Conservation (phyloP, 2,888 invertebrate species). For the Chromoteleia sp. region DNA sequence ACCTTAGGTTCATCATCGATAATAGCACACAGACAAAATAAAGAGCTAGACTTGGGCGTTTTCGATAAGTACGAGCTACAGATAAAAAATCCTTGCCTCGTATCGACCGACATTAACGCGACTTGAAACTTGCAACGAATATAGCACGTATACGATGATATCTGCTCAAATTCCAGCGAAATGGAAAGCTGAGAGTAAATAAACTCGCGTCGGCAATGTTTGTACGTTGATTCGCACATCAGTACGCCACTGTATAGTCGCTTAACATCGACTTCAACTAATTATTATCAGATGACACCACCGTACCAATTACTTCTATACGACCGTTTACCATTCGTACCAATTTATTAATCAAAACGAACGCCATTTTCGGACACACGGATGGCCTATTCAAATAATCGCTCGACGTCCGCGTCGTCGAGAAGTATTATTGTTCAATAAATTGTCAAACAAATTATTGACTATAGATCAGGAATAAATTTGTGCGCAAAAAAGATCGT, state of each 20-base stretch:
- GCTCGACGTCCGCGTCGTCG: too few relatives aligned
- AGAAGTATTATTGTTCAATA: too few relatives aligned
- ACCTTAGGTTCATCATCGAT: slow-evolving; percentile 84
- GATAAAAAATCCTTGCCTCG: slow-evolving; percentile 75
- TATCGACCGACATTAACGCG: slow-evolving; percentile 53
- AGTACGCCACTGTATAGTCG: slow-evolving; percentile 47
- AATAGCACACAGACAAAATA: slow-evolving; percentile 82
- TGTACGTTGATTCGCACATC: slow-evolving; percentile 58
- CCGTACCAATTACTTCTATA: slow-evolving; percentile 24
- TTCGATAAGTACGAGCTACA: slow-evolving; percentile 77
- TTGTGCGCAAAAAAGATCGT: slow-evolving; percentile 22
- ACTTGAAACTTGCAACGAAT: slow-evolving; percentile 45
- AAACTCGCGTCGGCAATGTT: slow-evolving; percentile 56
- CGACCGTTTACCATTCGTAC: too few relatives aligned
- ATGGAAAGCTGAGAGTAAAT: slow-evolving; percentile 67
- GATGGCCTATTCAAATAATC: too few relatives aligned
- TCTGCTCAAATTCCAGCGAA: slow-evolving; percentile 65
- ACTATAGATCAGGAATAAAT: slow-evolving; percentile 4
- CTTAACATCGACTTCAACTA: slow-evolving; percentile 56
- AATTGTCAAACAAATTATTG: too few relatives aligned
- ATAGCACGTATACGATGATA: slow-evolving; percentile 53
- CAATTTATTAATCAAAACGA: too few relatives aligned
- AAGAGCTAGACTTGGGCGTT: slow-evolving; percentile 81
- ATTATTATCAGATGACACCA: slow-evolving; percentile 59
- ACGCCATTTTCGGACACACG: too few relatives aligned